Evolutionary conservation across 1,140 invertebrate species (phyloP), one percentile per base, ranked within the genome.

Genomic region (Pseudomyrmex cubaensis): DNA sequence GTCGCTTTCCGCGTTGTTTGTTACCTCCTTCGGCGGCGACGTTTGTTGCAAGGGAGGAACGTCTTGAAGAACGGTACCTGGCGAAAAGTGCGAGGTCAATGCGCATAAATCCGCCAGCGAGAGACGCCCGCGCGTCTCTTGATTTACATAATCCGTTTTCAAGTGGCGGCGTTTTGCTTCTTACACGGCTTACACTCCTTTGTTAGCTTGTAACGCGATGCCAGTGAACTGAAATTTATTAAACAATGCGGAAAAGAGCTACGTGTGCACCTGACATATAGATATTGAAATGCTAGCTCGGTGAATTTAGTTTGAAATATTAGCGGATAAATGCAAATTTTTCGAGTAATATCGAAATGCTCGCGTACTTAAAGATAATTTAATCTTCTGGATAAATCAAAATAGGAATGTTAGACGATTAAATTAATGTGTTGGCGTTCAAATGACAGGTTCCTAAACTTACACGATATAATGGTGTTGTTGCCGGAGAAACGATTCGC

Each of bases 391-490:
- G 62, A 17, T 17, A 15, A 63, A 54, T 56, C 46, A 12, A 84
- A 57, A 78, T 48, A 20, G 10, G 63, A 63, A 57, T 56, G 20
- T 44, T 22, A 35, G 25, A 22, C 13, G 56, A 44, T 22, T 48
- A 73, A 73, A 15, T 12, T n/a, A 74, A 20, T 12, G 62, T 48
- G 83, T 13, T 20, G 73, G 63, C 73, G 3, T 13, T 54, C 70
- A 70, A 85, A 44, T 54, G 85, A 82, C 35, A 63, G 56, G 12
- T 44, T 57, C 61, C 12, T 22, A 75, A 89, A 82, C 77, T 90
- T 87, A 87, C 74, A 75, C 77, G 46, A 83, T 88, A 91, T 89
- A 90, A 89, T 87, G 86, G 61, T 63, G 59, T 46, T 67, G 50
- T 48, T 7, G 46, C 17, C 59, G 73, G 44, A 87, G 83, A n/a